Conservation (phyloP, 2,888 invertebrate species). For the Uloborus plumipes region DNA sequence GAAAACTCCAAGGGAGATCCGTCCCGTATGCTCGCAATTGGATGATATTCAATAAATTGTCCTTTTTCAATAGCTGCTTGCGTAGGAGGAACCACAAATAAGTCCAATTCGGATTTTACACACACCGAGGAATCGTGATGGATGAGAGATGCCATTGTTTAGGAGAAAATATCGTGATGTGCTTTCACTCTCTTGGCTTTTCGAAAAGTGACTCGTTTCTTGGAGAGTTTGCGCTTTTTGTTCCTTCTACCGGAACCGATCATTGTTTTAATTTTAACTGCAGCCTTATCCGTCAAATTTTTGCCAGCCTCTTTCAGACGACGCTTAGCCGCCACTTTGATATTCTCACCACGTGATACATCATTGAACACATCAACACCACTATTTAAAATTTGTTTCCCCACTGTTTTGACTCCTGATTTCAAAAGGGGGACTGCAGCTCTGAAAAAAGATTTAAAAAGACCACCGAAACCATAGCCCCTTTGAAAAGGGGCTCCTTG, state of each 20-base stretch:
- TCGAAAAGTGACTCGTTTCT: no score
- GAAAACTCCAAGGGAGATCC: no score
- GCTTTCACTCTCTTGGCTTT: background rate
- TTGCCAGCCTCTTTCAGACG: background rate
- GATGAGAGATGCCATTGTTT: conserved; percentile 15
- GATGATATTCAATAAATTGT: conserved; percentile 17
- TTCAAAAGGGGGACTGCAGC: conserved; percentile 24
- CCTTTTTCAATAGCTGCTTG: conserved; percentile 29
- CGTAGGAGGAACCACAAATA: conserved; percentile 21
- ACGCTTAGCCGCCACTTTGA: background rate
- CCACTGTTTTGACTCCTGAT: conserved; percentile 19
- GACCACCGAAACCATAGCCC: conserved; percentile 27
- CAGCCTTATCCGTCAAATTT: background rate
- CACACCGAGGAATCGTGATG: conserved; percentile 14
- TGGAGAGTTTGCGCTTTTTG: no score
- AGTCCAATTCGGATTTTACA: conserved; percentile 24
- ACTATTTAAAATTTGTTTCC: conserved; percentile 25
- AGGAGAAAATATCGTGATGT: conserved; percentile 11
- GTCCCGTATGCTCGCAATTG: background rate
- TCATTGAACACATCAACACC: conserved; percentile 20
- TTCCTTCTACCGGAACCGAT: no score
- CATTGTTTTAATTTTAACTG: background rate
- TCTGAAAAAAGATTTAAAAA: conserved; percentile 25
- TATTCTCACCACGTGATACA: background rate
- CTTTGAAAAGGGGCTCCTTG: conserved; percentile 22